These are phyloP conservation scores for Ctenochaetus hawaiiensis DNA, from an alignment of 2,797 vertebrate genomes.

Conservation along the genomic window DNA sequence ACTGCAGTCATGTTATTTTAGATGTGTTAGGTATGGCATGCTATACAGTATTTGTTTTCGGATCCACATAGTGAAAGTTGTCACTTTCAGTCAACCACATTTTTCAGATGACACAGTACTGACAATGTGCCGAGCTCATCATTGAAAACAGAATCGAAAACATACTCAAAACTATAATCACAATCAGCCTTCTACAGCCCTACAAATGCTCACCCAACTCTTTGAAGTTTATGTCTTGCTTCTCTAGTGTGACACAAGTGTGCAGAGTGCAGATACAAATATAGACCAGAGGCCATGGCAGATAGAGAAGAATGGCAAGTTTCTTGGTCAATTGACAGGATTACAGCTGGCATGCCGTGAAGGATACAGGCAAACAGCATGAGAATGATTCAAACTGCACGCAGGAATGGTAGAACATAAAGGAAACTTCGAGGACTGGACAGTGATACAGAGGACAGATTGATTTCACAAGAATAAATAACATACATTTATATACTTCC, in stretches of 20 bases:
- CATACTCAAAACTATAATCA: conserved; percentile 51
- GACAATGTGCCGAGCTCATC: conserved; percentile 39
- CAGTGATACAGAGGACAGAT: not conserved
- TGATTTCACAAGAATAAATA: too few relatives aligned
- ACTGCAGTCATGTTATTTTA: not conserved
- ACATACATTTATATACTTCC: not conserved
- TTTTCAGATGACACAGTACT: conserved; percentile 48
- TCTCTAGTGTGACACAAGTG: not conserved
- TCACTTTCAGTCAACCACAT: conserved; percentile 30
- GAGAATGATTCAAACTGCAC: not conserved
- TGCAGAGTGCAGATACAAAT: not conserved
- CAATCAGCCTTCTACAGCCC: conserved; percentile 17
- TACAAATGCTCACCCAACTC: not conserved
- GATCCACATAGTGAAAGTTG: conserved; percentile 9
- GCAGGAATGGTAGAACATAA: not conserved
- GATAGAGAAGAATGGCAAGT: conserved; percentile 1
- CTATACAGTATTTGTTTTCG: conserved; percentile 14
- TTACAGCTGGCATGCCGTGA: not conserved
- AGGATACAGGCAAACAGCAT: not conserved
- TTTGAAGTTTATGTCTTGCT: not conserved
- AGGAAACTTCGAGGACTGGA: not conserved
- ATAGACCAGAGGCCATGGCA: not conserved
- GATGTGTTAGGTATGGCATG: not conserved
- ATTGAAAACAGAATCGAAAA: conserved; percentile 37
- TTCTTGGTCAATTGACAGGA: conserved; percentile 10